Percentiles rank a stretch among this genome's conserved stretches.
Conservation (phyloP, 2,797 vertebrate genomes). For the Pseudochaenichthys georgianus region DNA sequence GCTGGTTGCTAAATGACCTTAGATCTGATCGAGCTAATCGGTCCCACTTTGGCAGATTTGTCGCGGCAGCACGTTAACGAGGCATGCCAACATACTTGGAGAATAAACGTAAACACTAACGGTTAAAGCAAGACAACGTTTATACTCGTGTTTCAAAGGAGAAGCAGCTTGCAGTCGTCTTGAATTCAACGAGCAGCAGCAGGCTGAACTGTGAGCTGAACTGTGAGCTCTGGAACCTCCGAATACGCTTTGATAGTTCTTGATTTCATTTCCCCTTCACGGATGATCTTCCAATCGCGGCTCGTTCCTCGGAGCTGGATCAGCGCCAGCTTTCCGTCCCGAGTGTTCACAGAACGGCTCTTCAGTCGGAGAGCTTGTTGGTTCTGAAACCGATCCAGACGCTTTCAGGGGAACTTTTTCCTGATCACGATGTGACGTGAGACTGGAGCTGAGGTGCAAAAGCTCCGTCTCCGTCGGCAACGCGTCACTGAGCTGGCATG, state of each 20-base stretch:
- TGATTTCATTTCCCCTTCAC: slow-evolving; percentile 60
- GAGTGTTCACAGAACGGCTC: slow-evolving; percentile 38
- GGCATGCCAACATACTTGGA: too few relatives aligned
- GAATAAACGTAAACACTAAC: too few relatives aligned
- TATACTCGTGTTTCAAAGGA: neutral
- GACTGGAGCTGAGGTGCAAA: too few relatives aligned
- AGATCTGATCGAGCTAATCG: too few relatives aligned
- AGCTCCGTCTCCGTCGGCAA: fast-evolving
- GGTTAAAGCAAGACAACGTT: too few relatives aligned
- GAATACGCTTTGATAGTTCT: slow-evolving; percentile 50
- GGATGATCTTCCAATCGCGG: slow-evolving; percentile 29
- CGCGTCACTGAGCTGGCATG: too few relatives aligned
- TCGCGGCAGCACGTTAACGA: too few relatives aligned
- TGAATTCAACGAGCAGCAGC: neutral
- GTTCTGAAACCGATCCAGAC: slow-evolving; percentile 11
- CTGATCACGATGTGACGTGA: too few relatives aligned
- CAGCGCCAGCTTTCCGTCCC: slow-evolving; percentile 19
- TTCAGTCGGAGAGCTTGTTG: neutral
- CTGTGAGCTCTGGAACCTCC: slow-evolving; percentile 40
- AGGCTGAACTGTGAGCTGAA: neutral
- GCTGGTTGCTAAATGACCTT: too few relatives aligned
- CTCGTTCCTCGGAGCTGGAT: slow-evolving; percentile 16
- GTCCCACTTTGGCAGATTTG: too few relatives aligned
- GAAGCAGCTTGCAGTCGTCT: neutral
- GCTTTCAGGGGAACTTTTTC: too few relatives aligned